These are phyloP conservation scores for Tribolium freemani DNA, from an alignment of 2,888 invertebrate species.

Conservation along the genomic window DNA sequence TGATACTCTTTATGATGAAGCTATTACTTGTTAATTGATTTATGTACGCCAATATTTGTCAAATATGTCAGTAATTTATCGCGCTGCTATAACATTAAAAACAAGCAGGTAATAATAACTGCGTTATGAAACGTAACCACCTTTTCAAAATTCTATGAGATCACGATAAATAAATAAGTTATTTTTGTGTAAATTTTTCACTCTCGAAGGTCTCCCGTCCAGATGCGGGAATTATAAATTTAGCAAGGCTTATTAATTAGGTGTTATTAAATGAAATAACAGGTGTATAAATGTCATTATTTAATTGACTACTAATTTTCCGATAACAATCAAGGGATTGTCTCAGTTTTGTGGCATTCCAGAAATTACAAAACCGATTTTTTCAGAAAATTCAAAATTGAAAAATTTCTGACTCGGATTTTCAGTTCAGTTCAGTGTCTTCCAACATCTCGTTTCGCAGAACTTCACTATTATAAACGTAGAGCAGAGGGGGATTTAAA, in stretches of 20 bases:
- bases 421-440: conserved; percentile 26
- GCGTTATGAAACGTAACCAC: conserved; percentile 10
- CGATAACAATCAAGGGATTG: neutral
- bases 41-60: conserved; percentile 9
- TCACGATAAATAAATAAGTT: conserved; percentile 19
- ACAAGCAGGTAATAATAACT: conserved; percentile 2
- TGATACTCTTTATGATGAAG: conserved; percentile 15
- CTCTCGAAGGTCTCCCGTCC: conserved; percentile 22
- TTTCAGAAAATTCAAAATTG: neutral
- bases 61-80: conserved; percentile 9
- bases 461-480: conserved; percentile 31
- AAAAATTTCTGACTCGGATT: neutral
- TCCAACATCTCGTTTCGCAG: conserved; percentile 28
- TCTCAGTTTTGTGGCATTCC: neutral
- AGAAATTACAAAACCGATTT: neutral
- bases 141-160: conserved; percentile 28
- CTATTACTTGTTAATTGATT: conserved; percentile 10
- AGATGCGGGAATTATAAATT: conserved; percentile 36
- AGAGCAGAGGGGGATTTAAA: conserved; percentile 43
- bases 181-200: conserved; percentile 28
- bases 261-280: conserved; percentile 17
- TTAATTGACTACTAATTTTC: conserved; percentile 1
- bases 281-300: conserved; percentile 28
- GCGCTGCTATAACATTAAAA: too few relatives aligned
- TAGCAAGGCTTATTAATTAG: conserved; percentile 39